Conservation (phyloP, 2,888 invertebrate genomes). For the Andrena minutula region DNA sequence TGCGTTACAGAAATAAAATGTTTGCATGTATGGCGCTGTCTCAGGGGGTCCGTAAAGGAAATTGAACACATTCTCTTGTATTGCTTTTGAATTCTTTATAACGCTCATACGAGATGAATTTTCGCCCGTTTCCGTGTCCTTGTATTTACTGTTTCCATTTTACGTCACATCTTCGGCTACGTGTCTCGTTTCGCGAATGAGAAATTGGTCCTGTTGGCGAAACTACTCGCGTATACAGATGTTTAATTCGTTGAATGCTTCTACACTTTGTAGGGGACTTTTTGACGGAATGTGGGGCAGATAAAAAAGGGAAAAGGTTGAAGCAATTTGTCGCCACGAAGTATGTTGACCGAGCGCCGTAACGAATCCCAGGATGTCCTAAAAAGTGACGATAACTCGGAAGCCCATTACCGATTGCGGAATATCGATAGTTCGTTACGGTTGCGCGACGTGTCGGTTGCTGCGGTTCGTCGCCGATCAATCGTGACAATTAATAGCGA, state of each 20-base stretch:
- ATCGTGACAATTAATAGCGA: slow-evolving; percentile 70
- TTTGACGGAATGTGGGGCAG: too few species aligned
- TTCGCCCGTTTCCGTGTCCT: background rate
- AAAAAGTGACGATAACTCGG: slow-evolving; percentile 43
- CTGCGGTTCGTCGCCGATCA: slow-evolving; percentile 60
- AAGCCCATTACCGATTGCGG: slow-evolving; percentile 42
- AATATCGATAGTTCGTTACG: slow-evolving; percentile 61
- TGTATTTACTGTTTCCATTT: background rate
- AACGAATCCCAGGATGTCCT: background rate
- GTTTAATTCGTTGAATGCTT: background rate
- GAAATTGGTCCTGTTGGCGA: background rate
- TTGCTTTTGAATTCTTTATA: slow-evolving; percentile 1
- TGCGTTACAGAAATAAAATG: slow-evolving; percentile 14
- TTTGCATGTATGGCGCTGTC: background rate
- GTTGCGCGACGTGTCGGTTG: slow-evolving; percentile 44
- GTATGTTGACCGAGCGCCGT: background rate
- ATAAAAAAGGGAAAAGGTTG: background rate
- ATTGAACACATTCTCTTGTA: background rate
- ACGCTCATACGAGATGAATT: background rate
- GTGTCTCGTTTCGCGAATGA: background rate
- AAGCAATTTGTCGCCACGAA: slow-evolving; percentile 2
- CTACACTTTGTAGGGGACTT: background rate
- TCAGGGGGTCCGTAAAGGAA: background rate
- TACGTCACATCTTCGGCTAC: background rate
- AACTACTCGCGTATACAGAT: too few species aligned